These are phyloP conservation scores for Athalia rosae DNA, from an alignment of 2,888 invertebrate genomes.

Conservation along the genomic window DNA sequence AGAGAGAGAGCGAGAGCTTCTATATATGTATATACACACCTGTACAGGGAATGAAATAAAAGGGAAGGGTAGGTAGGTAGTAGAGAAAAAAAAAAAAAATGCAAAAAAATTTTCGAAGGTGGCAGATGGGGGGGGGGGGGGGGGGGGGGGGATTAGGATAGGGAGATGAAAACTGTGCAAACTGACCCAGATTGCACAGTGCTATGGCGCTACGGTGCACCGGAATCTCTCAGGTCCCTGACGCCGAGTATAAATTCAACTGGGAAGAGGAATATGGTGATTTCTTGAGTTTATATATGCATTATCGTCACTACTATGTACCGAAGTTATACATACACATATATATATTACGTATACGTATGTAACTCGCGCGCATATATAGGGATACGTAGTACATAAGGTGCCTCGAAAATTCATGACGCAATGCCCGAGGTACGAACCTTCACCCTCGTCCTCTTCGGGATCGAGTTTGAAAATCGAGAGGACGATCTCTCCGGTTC, in stretches of 20 bases:
- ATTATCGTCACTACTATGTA: neutral
- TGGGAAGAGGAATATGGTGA: constrained; percentile 43
- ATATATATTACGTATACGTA: neutral
- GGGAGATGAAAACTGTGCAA: constrained; percentile 59
- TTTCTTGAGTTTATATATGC: constrained; percentile 29
- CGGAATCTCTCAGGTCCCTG: constrained; percentile 48
- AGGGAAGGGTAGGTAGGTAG: too few species aligned
- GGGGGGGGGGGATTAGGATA: constrained; percentile 21
- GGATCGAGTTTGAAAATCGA: too few species aligned
- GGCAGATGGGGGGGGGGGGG: constrained; percentile 44
- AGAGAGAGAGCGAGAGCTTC: too few species aligned
- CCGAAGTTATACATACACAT: neutral
- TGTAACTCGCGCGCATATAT: too few species aligned
- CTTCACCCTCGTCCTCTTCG: too few species aligned
- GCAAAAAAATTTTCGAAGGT: constrained; percentile 19
- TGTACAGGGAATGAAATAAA: too few species aligned
- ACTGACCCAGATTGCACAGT: constrained; percentile 68
- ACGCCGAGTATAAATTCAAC: constrained; percentile 38
- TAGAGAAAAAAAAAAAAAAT: too few species aligned
- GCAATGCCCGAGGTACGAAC: neutral
- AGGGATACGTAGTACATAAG: neutral
- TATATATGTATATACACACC: too few species aligned
- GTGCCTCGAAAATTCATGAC: neutral
- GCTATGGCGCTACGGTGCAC: constrained; percentile 55
- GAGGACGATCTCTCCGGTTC: too few species aligned